phyloP scores from a whole-genome alignment of 2,888 invertebrate species.

The Anagyrus pseudococci region DNA sequence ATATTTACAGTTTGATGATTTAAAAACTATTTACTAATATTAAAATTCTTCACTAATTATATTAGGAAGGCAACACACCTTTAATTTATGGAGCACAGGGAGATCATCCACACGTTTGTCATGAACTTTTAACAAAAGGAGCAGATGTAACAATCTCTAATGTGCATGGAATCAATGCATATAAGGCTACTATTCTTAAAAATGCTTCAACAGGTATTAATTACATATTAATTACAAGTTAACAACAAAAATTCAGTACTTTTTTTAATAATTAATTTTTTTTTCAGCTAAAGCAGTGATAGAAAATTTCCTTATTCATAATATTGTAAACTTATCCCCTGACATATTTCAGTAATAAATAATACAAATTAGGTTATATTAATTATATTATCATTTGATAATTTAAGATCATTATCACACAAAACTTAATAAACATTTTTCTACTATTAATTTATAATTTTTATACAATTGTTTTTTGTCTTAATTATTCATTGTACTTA shows the following conservation, averaged over 20 bases:
- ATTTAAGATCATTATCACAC: neutral
- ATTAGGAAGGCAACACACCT: constrained; percentile 84
- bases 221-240: constrained; percentile 4
- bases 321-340: constrained; percentile 51
- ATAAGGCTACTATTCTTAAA: constrained; percentile 77
- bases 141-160: constrained; percentile 83
- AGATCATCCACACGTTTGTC: constrained; percentile 88
- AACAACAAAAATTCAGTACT: neutral
- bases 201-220: constrained; percentile 59
- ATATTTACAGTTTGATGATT: constrained; percentile 8
- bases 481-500: neutral
- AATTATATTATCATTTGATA: neutral
- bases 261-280: constrained; percentile 40
- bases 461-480: neutral
- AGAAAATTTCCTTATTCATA: constrained; percentile 74
- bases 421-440: neutral
- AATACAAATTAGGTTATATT: neutral
- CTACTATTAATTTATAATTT: neutral
- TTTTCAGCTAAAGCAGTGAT: constrained; percentile 78
- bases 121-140: constrained; percentile 80
- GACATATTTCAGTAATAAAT: constrained; percentile 45
- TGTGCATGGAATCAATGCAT: constrained; percentile 83
- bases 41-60: constrained; percentile 10
- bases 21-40: constrained; percentile 11
- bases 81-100: constrained; percentile 91